These are phyloP conservation scores for Melitaea athalia DNA, from an alignment of 2,888 invertebrate genomes.

Conservation along the genomic window DNA sequence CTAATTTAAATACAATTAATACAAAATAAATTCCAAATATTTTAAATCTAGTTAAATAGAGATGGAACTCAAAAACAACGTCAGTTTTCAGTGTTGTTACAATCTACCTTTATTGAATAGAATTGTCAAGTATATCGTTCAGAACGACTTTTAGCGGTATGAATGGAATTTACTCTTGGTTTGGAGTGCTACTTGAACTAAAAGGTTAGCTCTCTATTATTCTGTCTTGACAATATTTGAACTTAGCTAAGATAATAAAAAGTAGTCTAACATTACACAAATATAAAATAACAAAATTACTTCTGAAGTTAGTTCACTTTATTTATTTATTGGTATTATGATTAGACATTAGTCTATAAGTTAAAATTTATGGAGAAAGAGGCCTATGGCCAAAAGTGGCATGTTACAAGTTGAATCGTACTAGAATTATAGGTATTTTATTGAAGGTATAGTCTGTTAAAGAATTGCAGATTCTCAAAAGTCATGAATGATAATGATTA, in stretches of 20 bases:
- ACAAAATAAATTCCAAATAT: too few relatives aligned
- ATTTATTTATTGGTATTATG: too few relatives aligned
- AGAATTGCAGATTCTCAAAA: too few relatives aligned
- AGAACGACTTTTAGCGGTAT: not conserved
- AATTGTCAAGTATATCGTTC: conserved; percentile 9
- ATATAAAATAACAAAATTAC: too few relatives aligned
- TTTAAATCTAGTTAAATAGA: not conserved
- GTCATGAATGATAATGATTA: not conserved
- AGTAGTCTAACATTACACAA: not conserved
- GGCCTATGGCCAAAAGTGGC: too few relatives aligned
- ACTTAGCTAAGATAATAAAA: conserved; percentile 1
- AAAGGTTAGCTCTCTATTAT: conserved; percentile 6
- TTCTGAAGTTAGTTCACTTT: too few relatives aligned
- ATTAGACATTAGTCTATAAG: too few relatives aligned
- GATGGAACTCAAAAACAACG: not conserved
- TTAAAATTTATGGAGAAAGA: too few relatives aligned
- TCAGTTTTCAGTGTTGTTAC: not conserved
- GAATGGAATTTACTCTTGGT: conserved; percentile 11
- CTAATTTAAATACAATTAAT: too few relatives aligned
- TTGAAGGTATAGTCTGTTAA: too few relatives aligned
- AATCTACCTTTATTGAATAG: conserved; percentile 1
- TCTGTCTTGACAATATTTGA: conserved; percentile 2
- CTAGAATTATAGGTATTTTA: too few relatives aligned
- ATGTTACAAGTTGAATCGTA: too few relatives aligned
- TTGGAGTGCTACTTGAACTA: conserved; percentile 6